Evolutionary conservation across 2,113 vertebrate genomes (phyloP).

Genomic region (Fregata magnificens): DNA sequence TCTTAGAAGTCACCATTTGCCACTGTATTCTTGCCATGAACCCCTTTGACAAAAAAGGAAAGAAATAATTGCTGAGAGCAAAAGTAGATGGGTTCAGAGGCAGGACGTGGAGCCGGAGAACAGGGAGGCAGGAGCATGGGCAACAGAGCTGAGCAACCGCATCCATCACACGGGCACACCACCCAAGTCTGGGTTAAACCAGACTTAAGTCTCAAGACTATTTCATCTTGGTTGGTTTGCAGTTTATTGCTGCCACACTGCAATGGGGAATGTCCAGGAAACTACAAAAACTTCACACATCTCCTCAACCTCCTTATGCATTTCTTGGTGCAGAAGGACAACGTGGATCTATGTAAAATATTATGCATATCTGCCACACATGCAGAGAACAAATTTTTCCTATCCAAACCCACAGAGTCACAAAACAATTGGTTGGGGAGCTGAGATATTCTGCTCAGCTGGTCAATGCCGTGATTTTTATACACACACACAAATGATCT

Average conservation of each 20-base stretch:
- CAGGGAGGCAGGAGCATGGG: neutral
- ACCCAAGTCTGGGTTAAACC: neutral
- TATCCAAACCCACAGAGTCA: neutral
- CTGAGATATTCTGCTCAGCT: neutral
- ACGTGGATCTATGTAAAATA: rapidly evolving
- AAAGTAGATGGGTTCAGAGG: neutral
- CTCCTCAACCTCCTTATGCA: neutral
- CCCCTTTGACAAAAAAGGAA: neutral
- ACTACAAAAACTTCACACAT: neutral
- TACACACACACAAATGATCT: rapidly evolving
- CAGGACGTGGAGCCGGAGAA: neutral
- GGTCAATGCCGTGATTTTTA: neutral
- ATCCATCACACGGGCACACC: neutral
- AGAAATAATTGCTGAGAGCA: neutral
- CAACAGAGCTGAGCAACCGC: neutral
- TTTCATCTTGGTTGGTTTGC: neutral
- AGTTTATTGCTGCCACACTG: neutral
- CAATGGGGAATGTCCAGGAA: neutral
- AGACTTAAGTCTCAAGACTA: neutral
- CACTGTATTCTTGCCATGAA: neutral
- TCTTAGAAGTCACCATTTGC: neutral
- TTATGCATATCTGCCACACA: neutral
- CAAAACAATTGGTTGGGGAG: neutral
- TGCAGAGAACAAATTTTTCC: neutral
- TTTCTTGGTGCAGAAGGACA: neutral